Evolutionary conservation across 1,140 invertebrate genomes (phyloP).

Genomic region (Drusus annulatus): DNA sequence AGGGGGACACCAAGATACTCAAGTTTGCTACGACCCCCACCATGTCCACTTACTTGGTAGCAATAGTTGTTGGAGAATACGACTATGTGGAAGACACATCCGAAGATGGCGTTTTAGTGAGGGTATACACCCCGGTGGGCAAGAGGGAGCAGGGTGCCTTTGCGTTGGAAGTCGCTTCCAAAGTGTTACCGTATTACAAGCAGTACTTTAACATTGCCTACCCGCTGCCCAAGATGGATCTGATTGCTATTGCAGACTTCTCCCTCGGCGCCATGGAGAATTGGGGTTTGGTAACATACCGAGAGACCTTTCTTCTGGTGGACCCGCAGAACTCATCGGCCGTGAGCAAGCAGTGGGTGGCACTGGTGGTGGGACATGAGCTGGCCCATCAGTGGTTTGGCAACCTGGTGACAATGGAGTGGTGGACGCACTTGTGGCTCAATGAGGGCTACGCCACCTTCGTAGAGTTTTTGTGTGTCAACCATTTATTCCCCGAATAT

Average conservation of each 20-base stretch:
- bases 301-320: conserved; percentile 87
- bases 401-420: conserved; percentile 92
- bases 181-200: conserved; percentile 93
- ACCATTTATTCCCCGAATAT: conserved; percentile 91
- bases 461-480: conserved; percentile 90
- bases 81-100: conserved; percentile 91
- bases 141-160: conserved; percentile 94
- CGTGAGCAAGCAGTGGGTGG: conserved; percentile 88
- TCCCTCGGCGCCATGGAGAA: conserved; percentile 96
- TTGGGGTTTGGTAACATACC: conserved; percentile 85
- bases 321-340: conserved; percentile 89
- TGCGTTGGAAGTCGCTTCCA: conserved; percentile 90
- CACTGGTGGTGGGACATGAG: conserved; percentile 90
- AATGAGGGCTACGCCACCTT: conserved; percentile 96
- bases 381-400: conserved; percentile 94
- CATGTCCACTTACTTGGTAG: conserved; percentile 97
- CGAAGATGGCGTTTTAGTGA: conserved; percentile 86
- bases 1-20: conserved; percentile 74
- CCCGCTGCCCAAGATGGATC: conserved; percentile 95
- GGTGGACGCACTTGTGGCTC: conserved; percentile 89
- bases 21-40: conserved; percentile 90
- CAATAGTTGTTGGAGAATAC: conserved; percentile 94
- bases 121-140: conserved; percentile 93
- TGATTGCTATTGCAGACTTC: conserved; percentile 95
- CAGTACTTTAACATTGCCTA: conserved; percentile 96